A percentile compares a stretch with the other conserved stretches of the same genome.
Evolutionary conservation across 2,113 vertebrate genomes (phyloP).

Genomic region (Suricata suricatta): DNA sequence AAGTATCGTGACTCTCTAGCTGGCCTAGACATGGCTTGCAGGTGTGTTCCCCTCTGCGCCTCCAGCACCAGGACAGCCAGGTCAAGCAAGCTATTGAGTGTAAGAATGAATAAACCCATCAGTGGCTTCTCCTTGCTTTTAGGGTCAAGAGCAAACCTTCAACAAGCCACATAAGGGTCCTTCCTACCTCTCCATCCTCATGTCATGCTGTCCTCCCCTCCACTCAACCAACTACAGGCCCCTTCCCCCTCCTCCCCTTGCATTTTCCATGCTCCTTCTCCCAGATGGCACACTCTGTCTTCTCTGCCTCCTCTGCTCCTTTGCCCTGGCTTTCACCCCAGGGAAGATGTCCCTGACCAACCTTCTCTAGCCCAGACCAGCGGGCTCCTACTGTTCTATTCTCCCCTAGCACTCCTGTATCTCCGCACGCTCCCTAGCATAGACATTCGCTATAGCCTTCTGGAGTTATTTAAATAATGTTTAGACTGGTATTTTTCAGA

Average conservation of each 20-base stretch:
- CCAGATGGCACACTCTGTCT: rapidly evolving
- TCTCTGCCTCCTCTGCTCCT: background rate
- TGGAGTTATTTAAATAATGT: background rate
- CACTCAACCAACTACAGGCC: background rate
- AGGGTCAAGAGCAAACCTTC: background rate
- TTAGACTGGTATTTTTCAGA: background rate
- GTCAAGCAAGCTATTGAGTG: background rate
- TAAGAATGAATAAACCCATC: background rate
- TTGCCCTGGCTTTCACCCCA: background rate
- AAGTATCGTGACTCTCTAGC: background rate
- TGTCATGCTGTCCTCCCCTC: background rate
- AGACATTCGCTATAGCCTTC: background rate
- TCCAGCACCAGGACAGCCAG: background rate
- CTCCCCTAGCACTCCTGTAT: background rate
- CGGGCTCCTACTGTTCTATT: background rate
- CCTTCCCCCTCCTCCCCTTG: background rate
- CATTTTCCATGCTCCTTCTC: background rate
- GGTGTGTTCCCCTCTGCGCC: background rate
- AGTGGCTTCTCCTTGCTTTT: background rate
- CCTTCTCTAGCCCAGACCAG: background rate
- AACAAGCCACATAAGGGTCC: no score
- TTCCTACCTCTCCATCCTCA: background rate
- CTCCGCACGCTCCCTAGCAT: background rate
- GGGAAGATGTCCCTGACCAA: background rate
- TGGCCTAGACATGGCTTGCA: background rate